phyloP scores from a whole-genome alignment of 2,888 invertebrate species.

The Trichogramma evanescens region DNA sequence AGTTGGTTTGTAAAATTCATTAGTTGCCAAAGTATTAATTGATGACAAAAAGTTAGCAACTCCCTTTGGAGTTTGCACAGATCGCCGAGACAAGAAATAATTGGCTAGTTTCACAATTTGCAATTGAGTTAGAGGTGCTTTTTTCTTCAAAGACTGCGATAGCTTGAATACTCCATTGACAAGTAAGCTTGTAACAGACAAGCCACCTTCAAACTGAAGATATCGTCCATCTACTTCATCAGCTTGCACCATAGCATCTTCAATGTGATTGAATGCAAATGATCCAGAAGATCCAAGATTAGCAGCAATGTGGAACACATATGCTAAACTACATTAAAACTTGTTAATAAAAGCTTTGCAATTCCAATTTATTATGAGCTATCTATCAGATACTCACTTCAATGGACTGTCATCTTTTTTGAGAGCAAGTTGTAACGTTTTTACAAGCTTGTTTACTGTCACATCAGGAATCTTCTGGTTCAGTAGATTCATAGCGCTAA shows the following conservation, averaged over 20 bases:
- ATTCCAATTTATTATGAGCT: not conserved
- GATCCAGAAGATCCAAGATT: constrained; percentile 63
- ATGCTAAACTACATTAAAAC: constrained; percentile 61
- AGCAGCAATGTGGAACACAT: constrained; percentile 76
- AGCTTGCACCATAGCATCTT: constrained; percentile 89
- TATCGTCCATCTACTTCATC: constrained; percentile 88
- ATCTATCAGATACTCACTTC: constrained; percentile 50
- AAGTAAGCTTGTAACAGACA: constrained; percentile 64
- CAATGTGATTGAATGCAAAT: constrained; percentile 68
- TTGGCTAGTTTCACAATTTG: constrained; percentile 84
- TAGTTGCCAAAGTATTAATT: constrained; percentile 61
- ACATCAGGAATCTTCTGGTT: constrained; percentile 59
- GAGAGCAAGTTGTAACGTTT: constrained; percentile 66
- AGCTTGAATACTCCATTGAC: constrained; percentile 60
- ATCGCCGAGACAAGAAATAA: constrained; percentile 82
- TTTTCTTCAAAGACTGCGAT: constrained; percentile 56
- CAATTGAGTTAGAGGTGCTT: constrained; percentile 64
- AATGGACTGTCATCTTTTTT: constrained; percentile 78
- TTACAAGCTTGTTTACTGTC: constrained; percentile 59
- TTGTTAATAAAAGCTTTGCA: constrained; percentile 5
- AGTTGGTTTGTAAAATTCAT: constrained; percentile 67
- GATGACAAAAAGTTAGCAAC: constrained; percentile 76
- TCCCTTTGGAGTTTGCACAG: constrained; percentile 80
- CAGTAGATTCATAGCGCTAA: constrained; percentile 62
- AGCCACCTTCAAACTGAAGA: constrained; percentile 86